Conservation (phyloP, 2,113 vertebrate species). For the Serinus canaria region DNA sequence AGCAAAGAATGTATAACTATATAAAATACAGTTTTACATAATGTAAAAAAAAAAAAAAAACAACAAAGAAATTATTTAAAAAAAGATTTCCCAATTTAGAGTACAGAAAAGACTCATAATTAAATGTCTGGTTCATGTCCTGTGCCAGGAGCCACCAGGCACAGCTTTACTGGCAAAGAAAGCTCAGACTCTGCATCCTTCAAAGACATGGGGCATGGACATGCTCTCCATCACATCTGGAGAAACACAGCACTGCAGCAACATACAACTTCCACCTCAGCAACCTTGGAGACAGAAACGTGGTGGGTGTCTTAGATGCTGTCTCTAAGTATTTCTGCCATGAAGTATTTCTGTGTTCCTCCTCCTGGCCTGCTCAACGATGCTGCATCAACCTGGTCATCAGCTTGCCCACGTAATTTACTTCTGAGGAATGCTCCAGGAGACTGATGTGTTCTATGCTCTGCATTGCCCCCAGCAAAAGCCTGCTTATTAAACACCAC, state of each 20-base stretch:
- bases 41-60: background rate
- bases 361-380: background rate
- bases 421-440: background rate
- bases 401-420: background rate
- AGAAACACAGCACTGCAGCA: background rate
- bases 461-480: background rate
- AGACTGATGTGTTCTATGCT: background rate
- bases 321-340: background rate
- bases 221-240: background rate
- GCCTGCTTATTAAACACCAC: background rate
- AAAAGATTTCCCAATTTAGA: background rate
- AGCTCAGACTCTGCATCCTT: background rate
- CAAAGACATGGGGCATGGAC: accelerated
- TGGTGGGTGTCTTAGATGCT: background rate
- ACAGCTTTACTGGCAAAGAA: background rate
- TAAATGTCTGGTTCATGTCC: background rate
- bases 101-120: background rate
- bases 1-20: background rate
- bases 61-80: background rate
- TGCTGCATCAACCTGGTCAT: background rate
- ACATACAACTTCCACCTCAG: background rate
- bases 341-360: background rate
- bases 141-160: background rate
- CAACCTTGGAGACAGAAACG: accelerated
- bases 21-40: background rate